Conservation (phyloP, 1,140 invertebrate species). For the Babylonia areolata region DNA sequence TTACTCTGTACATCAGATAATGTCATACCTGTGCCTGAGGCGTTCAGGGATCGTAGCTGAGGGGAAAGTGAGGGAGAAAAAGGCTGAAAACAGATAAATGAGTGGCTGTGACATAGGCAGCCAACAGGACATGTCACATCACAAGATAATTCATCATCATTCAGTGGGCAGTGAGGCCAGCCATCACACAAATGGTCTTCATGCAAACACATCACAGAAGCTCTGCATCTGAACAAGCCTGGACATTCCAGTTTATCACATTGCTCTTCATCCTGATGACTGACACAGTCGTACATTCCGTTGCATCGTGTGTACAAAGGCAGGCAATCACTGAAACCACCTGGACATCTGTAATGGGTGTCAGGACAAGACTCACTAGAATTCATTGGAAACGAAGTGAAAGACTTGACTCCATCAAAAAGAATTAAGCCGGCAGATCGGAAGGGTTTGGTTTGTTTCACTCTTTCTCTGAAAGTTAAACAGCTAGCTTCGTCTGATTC, state of each 20-base stretch:
- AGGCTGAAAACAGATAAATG: background rate
- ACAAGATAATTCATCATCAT: background rate
- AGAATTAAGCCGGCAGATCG: background rate
- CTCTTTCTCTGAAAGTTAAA: background rate
- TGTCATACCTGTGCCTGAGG: background rate
- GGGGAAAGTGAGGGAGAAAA: background rate
- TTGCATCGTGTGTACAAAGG: background rate
- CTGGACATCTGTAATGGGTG: background rate
- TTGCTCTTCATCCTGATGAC: background rate
- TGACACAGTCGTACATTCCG: background rate
- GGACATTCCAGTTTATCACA: background rate
- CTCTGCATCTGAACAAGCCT: background rate
- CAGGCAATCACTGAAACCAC: background rate
- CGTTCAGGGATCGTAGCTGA: background rate
- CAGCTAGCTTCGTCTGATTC: background rate
- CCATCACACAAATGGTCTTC: background rate
- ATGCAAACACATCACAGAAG: background rate
- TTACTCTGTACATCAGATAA: background rate
- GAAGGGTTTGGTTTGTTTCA: background rate
- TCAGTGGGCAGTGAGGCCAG: background rate
- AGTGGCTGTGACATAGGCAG: background rate
- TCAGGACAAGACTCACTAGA: background rate
- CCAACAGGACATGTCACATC: background rate
- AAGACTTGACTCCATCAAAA: background rate
- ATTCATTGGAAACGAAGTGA: background rate